Evolutionary conservation across 2,888 invertebrate genomes (phyloP), one percentile per base, ranked within the genome.

Genomic region (Crematogaster levior): DNA sequence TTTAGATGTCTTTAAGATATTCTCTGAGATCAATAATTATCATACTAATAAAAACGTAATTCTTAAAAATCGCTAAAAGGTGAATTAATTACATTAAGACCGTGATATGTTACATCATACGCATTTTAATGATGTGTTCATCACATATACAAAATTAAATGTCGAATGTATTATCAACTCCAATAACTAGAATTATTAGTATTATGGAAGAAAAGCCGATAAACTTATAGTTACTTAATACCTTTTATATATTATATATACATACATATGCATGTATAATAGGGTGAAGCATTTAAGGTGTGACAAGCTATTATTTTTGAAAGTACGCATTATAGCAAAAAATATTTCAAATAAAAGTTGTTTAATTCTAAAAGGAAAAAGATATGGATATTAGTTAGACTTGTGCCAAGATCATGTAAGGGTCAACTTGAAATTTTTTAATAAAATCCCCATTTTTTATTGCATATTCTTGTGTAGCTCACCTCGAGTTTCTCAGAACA

Each of bases 171-270:
- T n/a, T 75, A 53, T 48, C 27, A 34, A 65, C 51, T 6, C 1
- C 7, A 34, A 21, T 40, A 40, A 21, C 18, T 77, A 40, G 12
- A 24, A 9, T 75, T 66, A 7, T 43, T 18, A n/a, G 30, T 12
- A 12, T 66, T 75, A 75, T 51, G 74, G 65, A 75, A 75, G 74
- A 75, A 75, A 15, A 66, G 12, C 65, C 15, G 12, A 53, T 53
- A 53, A 77, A 63, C 12, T 43, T 68, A 77, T 27, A 30, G 21
- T 12, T 63, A 46, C 46, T 46, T 46, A 40, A 10, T 46, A 60
- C 15, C 46, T 43, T 27, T 43, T 61, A 61, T 61, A 24, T 48
- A 30, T 73, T 56, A 34, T 46, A 60, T 15, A 73, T 43, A 53
- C 27, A 56, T 48, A n/a, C n/a, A 66, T 18, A 7, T 7, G 7